These are phyloP conservation scores for Oryzias curvinotus DNA, from an alignment of 2,113 vertebrate genomes.

Conservation along the genomic window DNA sequence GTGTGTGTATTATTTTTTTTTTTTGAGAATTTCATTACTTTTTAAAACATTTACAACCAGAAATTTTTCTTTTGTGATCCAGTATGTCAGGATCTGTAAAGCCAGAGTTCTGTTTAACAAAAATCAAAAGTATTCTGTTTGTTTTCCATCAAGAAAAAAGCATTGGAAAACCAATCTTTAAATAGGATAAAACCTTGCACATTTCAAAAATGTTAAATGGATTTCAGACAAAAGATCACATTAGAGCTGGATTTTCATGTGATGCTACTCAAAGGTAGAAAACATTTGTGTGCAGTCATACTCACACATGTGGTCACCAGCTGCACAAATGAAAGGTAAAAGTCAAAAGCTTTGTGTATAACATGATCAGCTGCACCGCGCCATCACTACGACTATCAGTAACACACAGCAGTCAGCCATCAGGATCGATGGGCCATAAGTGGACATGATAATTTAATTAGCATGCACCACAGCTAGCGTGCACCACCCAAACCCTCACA, in stretches of 20 bases:
- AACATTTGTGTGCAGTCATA: background rate
- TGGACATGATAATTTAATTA: conserved; percentile 64
- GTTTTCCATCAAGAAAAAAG: too few relatives aligned
- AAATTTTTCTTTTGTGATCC: too few relatives aligned
- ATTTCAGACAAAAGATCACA: too few relatives aligned
- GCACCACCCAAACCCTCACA: conserved; percentile 2
- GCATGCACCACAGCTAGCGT: conserved; percentile 24
- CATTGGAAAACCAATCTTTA: too few relatives aligned
- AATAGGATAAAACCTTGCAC: too few relatives aligned
- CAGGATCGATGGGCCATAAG: conserved; percentile 30
- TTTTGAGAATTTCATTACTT: too few relatives aligned
- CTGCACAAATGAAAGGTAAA: conserved; percentile 25
- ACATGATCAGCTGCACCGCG: conserved; percentile 23
- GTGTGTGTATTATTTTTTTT: too few relatives aligned
- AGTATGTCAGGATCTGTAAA: too few relatives aligned
- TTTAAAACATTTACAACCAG: too few relatives aligned
- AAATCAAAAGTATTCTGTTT: too few relatives aligned
- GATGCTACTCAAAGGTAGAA: background rate
- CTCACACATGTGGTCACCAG: conserved; percentile 12
- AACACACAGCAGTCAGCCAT: conserved; percentile 36
- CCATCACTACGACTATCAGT: conserved; percentile 41
- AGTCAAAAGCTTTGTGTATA: conserved; percentile 14
- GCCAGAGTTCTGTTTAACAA: too few relatives aligned
- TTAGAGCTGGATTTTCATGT: background rate
- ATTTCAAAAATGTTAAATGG: too few relatives aligned